These are phyloP conservation scores for Trissolcus japonicus DNA, from an alignment of 2,888 invertebrate genomes.

Conservation along the genomic window DNA sequence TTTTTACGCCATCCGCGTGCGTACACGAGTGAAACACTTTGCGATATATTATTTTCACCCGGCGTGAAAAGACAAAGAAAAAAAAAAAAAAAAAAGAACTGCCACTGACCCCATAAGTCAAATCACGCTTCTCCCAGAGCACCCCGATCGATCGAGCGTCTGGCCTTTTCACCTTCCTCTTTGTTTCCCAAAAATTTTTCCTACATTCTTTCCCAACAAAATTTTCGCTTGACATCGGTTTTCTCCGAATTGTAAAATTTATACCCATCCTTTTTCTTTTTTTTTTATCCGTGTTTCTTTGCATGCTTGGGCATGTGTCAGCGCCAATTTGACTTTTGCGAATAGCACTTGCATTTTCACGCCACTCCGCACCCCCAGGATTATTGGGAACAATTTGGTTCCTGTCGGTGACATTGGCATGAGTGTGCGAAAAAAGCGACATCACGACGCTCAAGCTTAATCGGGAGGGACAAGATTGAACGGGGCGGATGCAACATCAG, in stretches of 20 bases:
- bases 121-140: constrained; percentile 34
- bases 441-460: constrained; percentile 9
- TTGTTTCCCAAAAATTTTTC: constrained; percentile 18
- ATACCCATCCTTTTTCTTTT: too few species aligned
- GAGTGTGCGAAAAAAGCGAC: constrained; percentile 29
- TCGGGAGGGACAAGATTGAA: constrained; percentile 22
- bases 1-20: neutral
- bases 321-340: neutral
- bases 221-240: too few species aligned
- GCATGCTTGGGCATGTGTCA: too few species aligned
- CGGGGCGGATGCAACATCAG: constrained; percentile 21
- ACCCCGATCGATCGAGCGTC: constrained; percentile 64
- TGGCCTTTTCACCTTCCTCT: constrained; percentile 45
- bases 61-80: constrained; percentile 7
- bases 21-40: neutral
- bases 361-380: constrained; percentile 33
- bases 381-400: constrained; percentile 43
- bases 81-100: neutral
- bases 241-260: too few species aligned
- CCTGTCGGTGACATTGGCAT: constrained; percentile 23
- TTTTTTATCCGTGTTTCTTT: too few species aligned
- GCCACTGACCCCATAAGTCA: constrained; percentile 25
- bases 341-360: constrained; percentile 34
- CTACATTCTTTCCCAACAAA: too few species aligned
- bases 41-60: too few species aligned